Evolutionary conservation across 2,797 vertebrate genomes (phyloP).

Genomic region (Gambelia wislizenii): DNA sequence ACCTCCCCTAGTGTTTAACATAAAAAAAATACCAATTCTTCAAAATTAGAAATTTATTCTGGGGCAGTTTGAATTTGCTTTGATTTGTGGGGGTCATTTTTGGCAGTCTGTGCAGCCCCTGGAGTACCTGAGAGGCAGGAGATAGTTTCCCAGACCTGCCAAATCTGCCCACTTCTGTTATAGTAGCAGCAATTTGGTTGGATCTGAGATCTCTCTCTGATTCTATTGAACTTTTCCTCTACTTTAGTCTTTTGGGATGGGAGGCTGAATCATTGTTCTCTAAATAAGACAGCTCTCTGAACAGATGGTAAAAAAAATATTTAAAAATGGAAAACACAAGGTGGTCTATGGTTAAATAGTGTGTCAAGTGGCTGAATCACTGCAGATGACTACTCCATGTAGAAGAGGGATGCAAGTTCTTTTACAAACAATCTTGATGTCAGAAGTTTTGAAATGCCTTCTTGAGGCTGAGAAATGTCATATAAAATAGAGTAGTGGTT

Average conservation of each 20-base stretch:
- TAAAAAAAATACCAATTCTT: too few species aligned
- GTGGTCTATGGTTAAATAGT: conserved; percentile 61
- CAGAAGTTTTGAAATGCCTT: conserved; percentile 54
- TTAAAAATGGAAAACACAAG: conserved; percentile 57
- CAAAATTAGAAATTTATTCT: too few species aligned
- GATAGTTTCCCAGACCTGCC: too few species aligned
- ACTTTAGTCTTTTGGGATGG: conserved; percentile 63
- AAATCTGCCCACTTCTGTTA: too few species aligned
- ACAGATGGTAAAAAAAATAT: conserved; percentile 72
- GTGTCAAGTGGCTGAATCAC: conserved; percentile 49
- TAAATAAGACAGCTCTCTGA: conserved; percentile 67
- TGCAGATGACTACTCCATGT: conserved; percentile 52
- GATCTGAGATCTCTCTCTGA: conserved; percentile 59
- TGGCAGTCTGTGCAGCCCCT: too few species aligned
- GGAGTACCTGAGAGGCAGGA: too few species aligned
- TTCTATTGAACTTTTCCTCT: conserved; percentile 57
- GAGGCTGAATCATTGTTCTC: conserved; percentile 62
- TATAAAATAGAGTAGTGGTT: conserved; percentile 31
- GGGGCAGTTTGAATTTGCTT: too few species aligned
- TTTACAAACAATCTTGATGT: conserved; percentile 55
- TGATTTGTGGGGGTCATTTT: too few species aligned
- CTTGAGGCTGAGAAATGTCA: conserved; percentile 59
- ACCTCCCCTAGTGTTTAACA: too few species aligned
- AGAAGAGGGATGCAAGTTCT: conserved; percentile 64
- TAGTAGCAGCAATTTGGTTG: conserved; percentile 28